Base-by-base conservation (phyloP, 2,113 vertebrate species). In the Fukomys damarensis region DNA sequence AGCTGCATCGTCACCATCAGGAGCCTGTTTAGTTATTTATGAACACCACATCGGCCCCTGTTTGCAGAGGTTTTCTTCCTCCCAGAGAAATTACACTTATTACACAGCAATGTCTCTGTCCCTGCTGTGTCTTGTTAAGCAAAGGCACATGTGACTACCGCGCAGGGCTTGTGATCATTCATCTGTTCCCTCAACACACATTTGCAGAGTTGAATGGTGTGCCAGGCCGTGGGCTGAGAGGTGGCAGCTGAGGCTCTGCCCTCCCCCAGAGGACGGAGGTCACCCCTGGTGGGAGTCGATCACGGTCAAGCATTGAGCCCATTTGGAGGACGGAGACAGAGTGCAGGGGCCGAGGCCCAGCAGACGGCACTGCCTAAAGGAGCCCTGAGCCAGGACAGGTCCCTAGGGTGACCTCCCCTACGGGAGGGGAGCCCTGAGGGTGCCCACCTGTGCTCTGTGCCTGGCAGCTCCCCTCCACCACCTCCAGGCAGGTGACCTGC, bases 41-140 rank as follows among this genome's bases (percentile, higher is more conserved):
- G 58, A 84, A 80, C 28, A 95, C 83, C 92, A 89, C 41, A 35
- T 54, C 56, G n/a, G 56, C 80, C 79, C 26, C 17, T 56, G 80
- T 74, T 79, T 92, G 81, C 81, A 72, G 83, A 80, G 63, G 61
- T 12, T 28, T 66, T 96, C 89, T 72, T 76, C 66, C 87, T 96
- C 91, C 87, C 81, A 93, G 88, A 87, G 93, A 97, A 96, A 90
- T 77, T 85, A 54, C 76, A 56, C 35, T 66, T 87, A 81, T 90
- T 87, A 91, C 63, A n/a, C 0, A 61, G 76, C 3, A 35, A 46
- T 43, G 49, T 68, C 81, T 97, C 79, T 35, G 70, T 89, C 46
- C 93, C 96, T 80, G 94, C 49, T 5, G 19, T 80, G 94, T 89
- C 96, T 97, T 91, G 93, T 79, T 95, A 95, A 96, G 90, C 96